Base-by-base conservation (phyloP, 2,888 invertebrate genomes). In the Drosophila rubida region DNA sequence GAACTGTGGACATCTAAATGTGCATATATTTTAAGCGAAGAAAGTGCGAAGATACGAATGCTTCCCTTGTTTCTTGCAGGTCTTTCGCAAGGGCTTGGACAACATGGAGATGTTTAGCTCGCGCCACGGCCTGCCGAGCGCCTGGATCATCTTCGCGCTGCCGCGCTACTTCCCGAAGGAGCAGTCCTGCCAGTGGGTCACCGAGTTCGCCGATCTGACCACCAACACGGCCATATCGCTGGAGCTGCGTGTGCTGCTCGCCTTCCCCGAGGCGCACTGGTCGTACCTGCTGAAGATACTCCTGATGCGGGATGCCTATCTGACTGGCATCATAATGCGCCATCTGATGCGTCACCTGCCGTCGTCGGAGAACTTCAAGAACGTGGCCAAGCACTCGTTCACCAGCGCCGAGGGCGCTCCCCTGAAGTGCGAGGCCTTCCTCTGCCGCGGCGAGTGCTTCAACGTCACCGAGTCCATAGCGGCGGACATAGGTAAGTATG, bases 231-330 rank as follows among this genome's bases (percentile, higher is more conserved):
- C 94, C 2, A 93, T 96, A 9, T 94, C 95, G 0, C 89, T 96
- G 59, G 96, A 96, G 78, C 89, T 96, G 25, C 94, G 94, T 46
- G 95, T 96, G 0, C 87, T 96, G 35, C 89, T 96, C 57, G 94
- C 95, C 0, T 96, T 96, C 80, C 96, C 96, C 0, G 96, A 96
- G 84, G 95, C 96, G 0, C 95, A 95, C 53, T 96, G 96, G 96
- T 92, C 95, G 0, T 93, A 95, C 69, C 90, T 96, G 19, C 92
- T 96, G 0, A 96, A 96, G 93, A 96, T 96, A 0, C 88, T 96
- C 8, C 93, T 95, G 87, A 95, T 96, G 95, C 93, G 95, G 1
- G 93, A 95, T 77, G 95, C 95, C 74, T 93, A 93, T 74, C 92
- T 96, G 0, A 92, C 94, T 0, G 93, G 94, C 2, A 91, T 94